Base-by-base conservation (phyloP, 2,113 vertebrate species). In the Semnornis frantzii region DNA sequence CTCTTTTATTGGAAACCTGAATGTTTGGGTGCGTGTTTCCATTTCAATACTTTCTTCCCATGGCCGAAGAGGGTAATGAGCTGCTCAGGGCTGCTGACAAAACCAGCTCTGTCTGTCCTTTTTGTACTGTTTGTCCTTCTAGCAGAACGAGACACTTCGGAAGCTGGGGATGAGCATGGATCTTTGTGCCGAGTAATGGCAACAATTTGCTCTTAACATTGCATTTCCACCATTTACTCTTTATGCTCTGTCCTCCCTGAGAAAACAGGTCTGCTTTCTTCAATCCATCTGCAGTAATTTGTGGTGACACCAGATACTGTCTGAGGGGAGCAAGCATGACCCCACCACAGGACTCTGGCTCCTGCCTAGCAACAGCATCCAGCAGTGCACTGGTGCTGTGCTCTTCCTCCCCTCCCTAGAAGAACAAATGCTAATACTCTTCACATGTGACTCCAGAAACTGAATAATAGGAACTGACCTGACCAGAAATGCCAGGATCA, bases 51-150 rank as follows among this genome's bases (percentile, higher is more conserved):
- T 92, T 96, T 94, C 82, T 94, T 62, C 70, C 77, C 10, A 15
- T 80, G 91, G 50, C 90, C 60, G 12, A 86, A 74, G 70, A 11
- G 63, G 66, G 87, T 89, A 82, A 91, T 10, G 31, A 96, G 89
- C 65, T 92, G 65, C 82, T 96, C 96, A 93, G 76, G 31, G 90
- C 87, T 63, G 25, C 84, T 33, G 66, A 84, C 85, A 78, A 55
- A 91, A 89, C 75, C 85, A 95, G 84, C 76, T 78, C 76, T 55
- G 71, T 94, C 92, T 93, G 87, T 96, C 60, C 89, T 96, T 97
- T 97, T 91, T 85, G 81, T 93, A 48, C 10, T 30, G 54, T 95
- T 96, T 91, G 94, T 94, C 92, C 94, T 95, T 92, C 92, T 85
- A 95, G 77, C 86, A 77, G 74, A 95, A 75, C 24, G 16, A 92